phyloP scores from a whole-genome alignment of 2,888 invertebrate genomes.

The Hydraecia micacea region DNA sequence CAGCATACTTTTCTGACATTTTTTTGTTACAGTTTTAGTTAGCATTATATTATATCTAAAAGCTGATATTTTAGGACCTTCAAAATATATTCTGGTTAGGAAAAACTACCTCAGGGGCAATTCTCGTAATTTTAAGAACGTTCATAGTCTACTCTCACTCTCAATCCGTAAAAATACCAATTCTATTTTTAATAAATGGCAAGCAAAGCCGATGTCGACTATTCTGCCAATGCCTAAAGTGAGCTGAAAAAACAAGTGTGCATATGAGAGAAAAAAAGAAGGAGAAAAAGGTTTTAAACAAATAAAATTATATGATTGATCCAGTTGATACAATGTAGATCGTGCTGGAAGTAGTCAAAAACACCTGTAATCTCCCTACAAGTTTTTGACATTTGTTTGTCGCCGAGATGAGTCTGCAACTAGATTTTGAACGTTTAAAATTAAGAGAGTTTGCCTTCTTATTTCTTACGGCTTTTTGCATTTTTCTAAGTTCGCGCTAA shows the following conservation, averaged over 20 bases:
- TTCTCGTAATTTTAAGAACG: too few species aligned
- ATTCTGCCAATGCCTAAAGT: too few species aligned
- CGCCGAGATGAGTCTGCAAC: background rate
- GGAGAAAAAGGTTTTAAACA: too few species aligned
- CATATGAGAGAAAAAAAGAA: too few species aligned
- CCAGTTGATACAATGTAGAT: too few species aligned
- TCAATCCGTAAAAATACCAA: too few species aligned
- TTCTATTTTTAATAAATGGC: too few species aligned
- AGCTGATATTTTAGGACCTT: background rate
- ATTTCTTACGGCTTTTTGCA: background rate
- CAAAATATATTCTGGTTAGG: background rate
- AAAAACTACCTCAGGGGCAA: background rate
- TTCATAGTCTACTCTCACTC: too few species aligned
- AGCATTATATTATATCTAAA: background rate
- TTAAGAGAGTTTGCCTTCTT: background rate
- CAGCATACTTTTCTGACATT: constrained; percentile 24
- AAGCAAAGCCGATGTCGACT: too few species aligned
- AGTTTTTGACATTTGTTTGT: background rate
- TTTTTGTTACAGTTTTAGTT: background rate
- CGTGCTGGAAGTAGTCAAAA: too few species aligned
- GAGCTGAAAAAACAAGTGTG: too few species aligned
- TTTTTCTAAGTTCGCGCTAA: background rate
- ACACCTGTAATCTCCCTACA: background rate
- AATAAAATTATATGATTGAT: too few species aligned
- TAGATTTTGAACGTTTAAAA: background rate